Evolutionary conservation across 2,888 invertebrate genomes (phyloP), one percentile per base, ranked within the genome.

Genomic region (Rugalucina vietnamica): DNA sequence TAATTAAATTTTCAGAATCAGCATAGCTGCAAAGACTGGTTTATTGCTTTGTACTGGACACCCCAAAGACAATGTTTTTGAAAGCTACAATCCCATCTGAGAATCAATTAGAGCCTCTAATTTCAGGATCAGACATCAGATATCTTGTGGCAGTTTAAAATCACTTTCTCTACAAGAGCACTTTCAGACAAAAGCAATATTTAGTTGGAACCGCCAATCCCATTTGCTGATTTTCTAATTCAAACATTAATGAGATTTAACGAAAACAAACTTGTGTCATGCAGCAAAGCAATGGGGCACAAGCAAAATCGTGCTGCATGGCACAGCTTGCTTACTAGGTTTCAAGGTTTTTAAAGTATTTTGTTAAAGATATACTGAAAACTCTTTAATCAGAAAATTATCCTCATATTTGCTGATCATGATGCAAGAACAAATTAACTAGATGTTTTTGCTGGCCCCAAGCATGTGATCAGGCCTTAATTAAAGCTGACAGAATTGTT

Each of bases 181-280:
- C 29, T 57, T 57, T 29, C 29, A n/a, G n/a, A n/a, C 57, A 27
- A 27, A 24, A 14, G 27, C 24, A 57, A 27, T 27, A 27, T 57
- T 57, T 57, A 57, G 24, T 14, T 27, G 27, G 57, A 57, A 57
- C 57, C 24, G 50, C 10, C 57, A 57, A 57, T 57, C 57, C 57
- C 29, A 57, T 57, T n/a, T 57, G 21, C 57, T 27, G 29, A 29
- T 57, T 27, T 57, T 57, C 57, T 57, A 57, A 57, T 57, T 57
- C 57, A 57, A 57, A 57, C 57, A 57, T 57, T 57, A 57, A 57
- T 57, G 57, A 57, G 57, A 57, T 57, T 57, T 57, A 57, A 57
- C 57, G 24, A 14, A 57, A 57, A 57, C 57, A 29, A 57, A 57
- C n/a, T n/a, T n/a, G n/a, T n/a, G n/a, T n/a, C n/a, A n/a, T n/a